Evolutionary conservation across 2,888 invertebrate genomes (phyloP).

Genomic region (Ryuthela nishihirai): DNA sequence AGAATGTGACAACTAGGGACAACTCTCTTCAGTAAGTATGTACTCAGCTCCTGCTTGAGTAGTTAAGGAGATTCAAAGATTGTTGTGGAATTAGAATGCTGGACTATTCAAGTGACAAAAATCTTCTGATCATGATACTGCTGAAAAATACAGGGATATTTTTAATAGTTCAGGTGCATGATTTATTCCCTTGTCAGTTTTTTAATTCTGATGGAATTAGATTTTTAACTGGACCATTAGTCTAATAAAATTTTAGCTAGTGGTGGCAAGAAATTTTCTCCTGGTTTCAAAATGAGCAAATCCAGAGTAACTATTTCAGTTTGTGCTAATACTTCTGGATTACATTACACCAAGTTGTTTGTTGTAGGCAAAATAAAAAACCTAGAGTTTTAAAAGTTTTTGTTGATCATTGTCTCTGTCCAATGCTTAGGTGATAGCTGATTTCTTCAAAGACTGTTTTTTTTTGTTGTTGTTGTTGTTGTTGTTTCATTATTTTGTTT

Average conservation of each 20-base stretch:
- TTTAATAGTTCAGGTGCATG: neutral
- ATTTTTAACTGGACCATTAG: neutral
- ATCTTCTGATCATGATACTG: neutral
- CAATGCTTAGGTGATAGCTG: slow-evolving; percentile 4
- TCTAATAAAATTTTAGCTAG: neutral
- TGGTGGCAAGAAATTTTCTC: too few species aligned
- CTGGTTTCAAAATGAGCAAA: slow-evolving; percentile 8
- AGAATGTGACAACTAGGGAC: too few species aligned
- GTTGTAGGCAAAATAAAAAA: neutral
- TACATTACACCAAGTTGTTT: neutral
- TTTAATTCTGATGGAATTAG: slow-evolving; percentile 10
- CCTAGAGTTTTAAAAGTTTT: slow-evolving; percentile 5
- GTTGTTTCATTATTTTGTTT: slow-evolving; percentile 3
- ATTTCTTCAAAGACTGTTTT: slow-evolving; percentile 7
- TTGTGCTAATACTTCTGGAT: slow-evolving; percentile 5
- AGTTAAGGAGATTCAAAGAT: neutral
- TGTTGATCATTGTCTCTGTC: neutral
- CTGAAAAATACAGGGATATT: neutral
- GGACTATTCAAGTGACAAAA: too few species aligned
- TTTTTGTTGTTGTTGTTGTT: too few species aligned
- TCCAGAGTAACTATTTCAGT: slow-evolving; percentile 4
- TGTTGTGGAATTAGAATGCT: neutral
- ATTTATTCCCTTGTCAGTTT: slow-evolving; percentile 4
- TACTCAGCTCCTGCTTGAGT: neutral
- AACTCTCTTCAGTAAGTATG: too few species aligned